Percentiles rank a stretch among this genome's conserved stretches.
These are phyloP conservation scores for Cololabis saira DNA, from an alignment of 2,113 vertebrate genomes.

Conservation along the genomic window DNA sequence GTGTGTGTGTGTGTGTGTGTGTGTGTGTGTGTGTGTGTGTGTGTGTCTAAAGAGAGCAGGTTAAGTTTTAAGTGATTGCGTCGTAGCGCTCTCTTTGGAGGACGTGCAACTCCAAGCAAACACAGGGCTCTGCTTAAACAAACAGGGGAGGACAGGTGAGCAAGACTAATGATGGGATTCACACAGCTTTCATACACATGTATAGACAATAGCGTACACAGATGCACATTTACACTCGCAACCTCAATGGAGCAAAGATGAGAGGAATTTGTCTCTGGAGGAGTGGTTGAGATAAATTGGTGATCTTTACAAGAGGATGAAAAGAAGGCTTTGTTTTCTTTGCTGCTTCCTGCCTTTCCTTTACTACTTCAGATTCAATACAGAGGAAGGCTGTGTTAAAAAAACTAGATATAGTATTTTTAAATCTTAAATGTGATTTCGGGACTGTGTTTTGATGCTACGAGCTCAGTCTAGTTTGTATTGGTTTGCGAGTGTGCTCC, in stretches of 20 bases:
- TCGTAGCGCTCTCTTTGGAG: constrained; percentile 63
- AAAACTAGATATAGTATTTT: not conserved
- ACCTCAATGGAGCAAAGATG: constrained; percentile 46
- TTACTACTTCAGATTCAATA: not conserved
- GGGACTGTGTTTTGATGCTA: constrained; percentile 8
- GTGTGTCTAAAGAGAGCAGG: constrained; percentile 40
- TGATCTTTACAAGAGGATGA: constrained; percentile 33
- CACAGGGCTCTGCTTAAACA: constrained; percentile 80
- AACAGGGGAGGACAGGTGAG: constrained; percentile 88
- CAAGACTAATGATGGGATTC: constrained; percentile 90
- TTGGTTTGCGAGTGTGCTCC: constrained; percentile 12
- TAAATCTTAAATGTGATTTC: not conserved
- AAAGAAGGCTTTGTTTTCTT: constrained; percentile 9
- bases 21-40: constrained; percentile 60
- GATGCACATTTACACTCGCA: constrained; percentile 48
- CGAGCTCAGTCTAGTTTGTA: not conserved
- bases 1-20: constrained; percentile 45
- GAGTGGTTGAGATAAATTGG: constrained; percentile 52
- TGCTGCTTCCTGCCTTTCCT: not conserved
- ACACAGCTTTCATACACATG: constrained; percentile 77
- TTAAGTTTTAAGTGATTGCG: constrained; percentile 62
- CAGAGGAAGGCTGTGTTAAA: not conserved
- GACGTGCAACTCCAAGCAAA: constrained; percentile 71
- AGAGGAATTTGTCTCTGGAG: constrained; percentile 65
- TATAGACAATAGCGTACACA: constrained; percentile 45